Percentiles rank a stretch among this genome's conserved stretches.
phyloP scores from a whole-genome alignment of 2,888 invertebrate genomes.

The Drosophila yooni region DNA sequence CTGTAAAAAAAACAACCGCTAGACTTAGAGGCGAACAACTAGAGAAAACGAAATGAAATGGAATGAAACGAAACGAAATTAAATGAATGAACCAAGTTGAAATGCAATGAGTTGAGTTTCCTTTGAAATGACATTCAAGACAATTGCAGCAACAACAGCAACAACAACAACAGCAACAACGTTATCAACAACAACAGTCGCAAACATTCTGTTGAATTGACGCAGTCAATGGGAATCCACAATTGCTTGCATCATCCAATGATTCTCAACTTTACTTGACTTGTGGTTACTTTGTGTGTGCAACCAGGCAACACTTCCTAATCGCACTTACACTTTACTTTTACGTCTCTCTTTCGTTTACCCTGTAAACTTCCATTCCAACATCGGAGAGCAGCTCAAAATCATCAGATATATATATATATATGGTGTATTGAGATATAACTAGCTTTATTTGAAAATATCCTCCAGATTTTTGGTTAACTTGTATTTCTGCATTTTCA shows the following conservation, averaged over 20 bases:
- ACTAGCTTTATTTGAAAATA: too few relatives aligned
- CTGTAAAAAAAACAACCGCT: slow-evolving; percentile 24
- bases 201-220: slow-evolving; percentile 13
- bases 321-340: not conserved
- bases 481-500: not conserved
- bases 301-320: not conserved
- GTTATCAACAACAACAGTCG: slow-evolving; percentile 4
- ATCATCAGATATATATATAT: not conserved
- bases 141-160: slow-evolving; percentile 7
- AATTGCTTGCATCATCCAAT: slow-evolving; percentile 38
- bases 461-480: not conserved
- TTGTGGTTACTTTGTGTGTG: slow-evolving; percentile 8
- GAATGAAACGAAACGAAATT: slow-evolving; percentile 3
- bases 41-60: slow-evolving; percentile 15
- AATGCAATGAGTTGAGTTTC: slow-evolving; percentile 18
- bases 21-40: slow-evolving; percentile 22
- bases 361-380: slow-evolving; percentile 4
- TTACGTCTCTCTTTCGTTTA: not conserved
- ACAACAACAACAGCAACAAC: slow-evolving; percentile 2
- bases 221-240: slow-evolving; percentile 27
- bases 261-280: slow-evolving; percentile 21
- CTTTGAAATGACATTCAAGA: slow-evolving; percentile 16
- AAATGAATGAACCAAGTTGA: not conserved
- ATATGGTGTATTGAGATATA: not conserved
- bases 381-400: not conserved